Base-by-base conservation (phyloP, 2,113 vertebrate species). In the Percina caprodes region DNA sequence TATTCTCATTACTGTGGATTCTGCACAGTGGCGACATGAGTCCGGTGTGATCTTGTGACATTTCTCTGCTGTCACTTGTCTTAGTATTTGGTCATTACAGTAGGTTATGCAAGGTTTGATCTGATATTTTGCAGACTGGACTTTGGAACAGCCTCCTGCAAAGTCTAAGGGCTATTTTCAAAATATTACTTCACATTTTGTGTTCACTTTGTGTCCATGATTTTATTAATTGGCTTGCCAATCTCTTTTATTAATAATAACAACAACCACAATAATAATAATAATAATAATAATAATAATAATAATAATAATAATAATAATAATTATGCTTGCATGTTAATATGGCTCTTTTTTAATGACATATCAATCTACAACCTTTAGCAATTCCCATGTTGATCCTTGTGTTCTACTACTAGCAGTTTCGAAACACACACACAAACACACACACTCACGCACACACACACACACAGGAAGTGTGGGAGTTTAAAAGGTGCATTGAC, bases 401-500 rank as follows among this genome's bases (percentile, higher is more conserved):
- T 35, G 4, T 8, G 15, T 48, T 72, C 21, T 39, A 33, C 54
- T 35, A 54, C 5, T 23, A 18, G 11, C 33, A 3, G 23, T 35
- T 79, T 1, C 23, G 5, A 24, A 30, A 30, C 26, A 26, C 46
- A 49, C 69, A 42, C 26, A 26, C 49, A 56, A 39, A 67, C 48
- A 63, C 39, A 63, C 11, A 42, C 10, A 26, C 26, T 4, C 35
- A 16, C 54, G n/a, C 42, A n/a, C 56, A 33, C 62, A 35, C 35
- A 46, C 49, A 56, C n/a, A 55, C 11, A 19, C 33, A 62, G 5
- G 45, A 18, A 19, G 52, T 54, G 68, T 72, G 14, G 71, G 58
- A 76, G 61, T 63, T 33, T 77, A 73, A 62, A 70, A 60, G 39
- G 68, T 71, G 49, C 14, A 56, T 2, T 45, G 35, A 78, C 30